These are phyloP conservation scores for Oxyura jamaicensis DNA, from an alignment of 2,113 vertebrate species.

Conservation along the genomic window DNA sequence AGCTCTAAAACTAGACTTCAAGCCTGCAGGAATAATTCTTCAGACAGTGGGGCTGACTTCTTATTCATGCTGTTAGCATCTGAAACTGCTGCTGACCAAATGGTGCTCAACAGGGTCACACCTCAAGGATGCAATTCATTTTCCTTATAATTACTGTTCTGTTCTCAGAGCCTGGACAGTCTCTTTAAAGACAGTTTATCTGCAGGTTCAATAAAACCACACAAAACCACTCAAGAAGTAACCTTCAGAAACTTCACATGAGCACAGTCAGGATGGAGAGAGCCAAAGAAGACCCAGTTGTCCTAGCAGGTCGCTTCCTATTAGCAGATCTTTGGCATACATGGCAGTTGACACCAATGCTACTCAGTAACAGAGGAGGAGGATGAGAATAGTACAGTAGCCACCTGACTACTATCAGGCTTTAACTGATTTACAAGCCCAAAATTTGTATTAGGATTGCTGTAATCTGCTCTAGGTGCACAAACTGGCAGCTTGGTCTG, in stretches of 20 bases:
- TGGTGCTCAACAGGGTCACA: not conserved
- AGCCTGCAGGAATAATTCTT: slow-evolving; percentile 1
- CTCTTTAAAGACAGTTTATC: not conserved
- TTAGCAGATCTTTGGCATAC: not conserved
- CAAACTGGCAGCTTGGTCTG: not conserved
- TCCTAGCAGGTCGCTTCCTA: fast-evolving
- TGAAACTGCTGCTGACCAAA: slow-evolving; percentile 16
- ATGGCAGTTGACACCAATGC: not conserved
- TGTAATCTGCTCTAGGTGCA: not conserved
- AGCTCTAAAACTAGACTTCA: not conserved
- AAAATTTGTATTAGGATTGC: not conserved
- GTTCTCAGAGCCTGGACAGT: not conserved
- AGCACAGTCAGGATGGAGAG: not conserved
- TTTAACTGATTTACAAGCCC: not conserved
- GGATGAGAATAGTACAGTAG: not conserved
- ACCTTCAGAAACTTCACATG: not conserved
- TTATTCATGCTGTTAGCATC: not conserved
- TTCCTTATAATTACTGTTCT: slow-evolving; percentile 14
- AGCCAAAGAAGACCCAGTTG: not conserved
- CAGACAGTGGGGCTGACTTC: not conserved
- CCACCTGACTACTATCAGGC: too few relatives aligned
- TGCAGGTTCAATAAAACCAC: not conserved
- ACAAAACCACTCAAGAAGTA: not conserved
- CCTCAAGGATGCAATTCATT: not conserved
- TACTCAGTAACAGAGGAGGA: not conserved